Evolutionary conservation across 2,797 vertebrate species (phyloP).

Genomic region (Gambelia wislizenii): DNA sequence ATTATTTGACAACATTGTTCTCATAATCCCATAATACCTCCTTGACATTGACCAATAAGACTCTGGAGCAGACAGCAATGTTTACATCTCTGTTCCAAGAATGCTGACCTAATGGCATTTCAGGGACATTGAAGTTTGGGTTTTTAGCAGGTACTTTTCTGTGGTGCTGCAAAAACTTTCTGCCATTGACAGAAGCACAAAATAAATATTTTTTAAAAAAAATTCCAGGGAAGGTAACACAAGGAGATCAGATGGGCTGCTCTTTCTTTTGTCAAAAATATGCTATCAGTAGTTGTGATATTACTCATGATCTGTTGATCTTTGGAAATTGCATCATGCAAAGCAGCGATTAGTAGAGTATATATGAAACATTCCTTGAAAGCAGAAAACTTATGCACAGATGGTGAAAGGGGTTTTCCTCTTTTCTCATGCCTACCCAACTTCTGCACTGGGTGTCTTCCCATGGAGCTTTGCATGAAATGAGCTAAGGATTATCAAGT

Average conservation of each 20-base stretch:
- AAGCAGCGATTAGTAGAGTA: not conserved
- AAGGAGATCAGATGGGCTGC: not conserved
- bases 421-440: not conserved
- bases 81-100: not conserved
- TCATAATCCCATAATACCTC: too few relatives aligned
- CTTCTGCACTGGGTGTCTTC: not conserved
- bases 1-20: too few relatives aligned
- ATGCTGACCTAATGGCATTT: not conserved
- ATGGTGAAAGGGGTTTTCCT: not conserved
- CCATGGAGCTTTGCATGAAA: not conserved
- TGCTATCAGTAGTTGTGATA: too few relatives aligned
- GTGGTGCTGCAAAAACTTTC: not conserved
- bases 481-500: not conserved
- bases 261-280: not conserved
- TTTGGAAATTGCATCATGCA: not conserved
- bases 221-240: not conserved
- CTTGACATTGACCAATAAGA: not conserved
- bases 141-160: not conserved
- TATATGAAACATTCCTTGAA: not conserved
- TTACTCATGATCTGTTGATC: not conserved
- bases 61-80: not conserved
- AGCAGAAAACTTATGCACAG: not conserved
- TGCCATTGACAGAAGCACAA: not conserved
- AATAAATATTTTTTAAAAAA: not conserved
- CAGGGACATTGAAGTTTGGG: not conserved